phyloP scores from a whole-genome alignment of 2,888 invertebrate species.

The Hypolimnas misippus region DNA sequence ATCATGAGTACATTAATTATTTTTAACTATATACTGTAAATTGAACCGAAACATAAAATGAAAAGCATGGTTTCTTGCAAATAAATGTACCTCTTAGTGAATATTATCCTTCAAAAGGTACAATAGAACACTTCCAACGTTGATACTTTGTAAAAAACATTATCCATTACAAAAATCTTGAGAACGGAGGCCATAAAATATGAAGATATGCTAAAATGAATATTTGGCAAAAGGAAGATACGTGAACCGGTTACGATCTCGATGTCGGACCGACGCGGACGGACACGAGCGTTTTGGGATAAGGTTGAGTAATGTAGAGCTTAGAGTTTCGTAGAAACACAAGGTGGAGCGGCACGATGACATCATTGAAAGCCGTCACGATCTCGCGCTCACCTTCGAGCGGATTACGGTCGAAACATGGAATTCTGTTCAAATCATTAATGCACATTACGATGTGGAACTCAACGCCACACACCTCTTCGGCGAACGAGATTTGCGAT shows the following conservation, averaged over 20 bases:
- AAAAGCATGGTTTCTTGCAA: too few species aligned
- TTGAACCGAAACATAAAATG: too few species aligned
- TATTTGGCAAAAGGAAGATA: conserved; percentile 53
- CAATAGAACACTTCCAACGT: neutral
- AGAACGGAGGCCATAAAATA: conserved; percentile 31
- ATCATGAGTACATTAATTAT: too few species aligned
- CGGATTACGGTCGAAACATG: conserved; percentile 19
- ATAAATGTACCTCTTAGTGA: too few species aligned
- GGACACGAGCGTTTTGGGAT: conserved; percentile 59
- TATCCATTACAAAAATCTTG: conserved; percentile 21
- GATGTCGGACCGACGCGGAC: conserved; percentile 62
- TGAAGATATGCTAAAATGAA: conserved; percentile 43
- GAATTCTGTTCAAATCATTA: conserved; percentile 28
- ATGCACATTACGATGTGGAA: conserved; percentile 23
- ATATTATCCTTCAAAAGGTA: neutral
- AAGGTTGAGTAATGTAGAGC: conserved; percentile 67
- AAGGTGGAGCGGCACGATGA: conserved; percentile 68
- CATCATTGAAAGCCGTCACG: conserved; percentile 64
- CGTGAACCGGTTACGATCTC: conserved; percentile 68
- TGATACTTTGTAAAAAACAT: conserved; percentile 13
- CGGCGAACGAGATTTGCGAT: neutral
- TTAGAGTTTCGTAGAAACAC: conserved; percentile 74
- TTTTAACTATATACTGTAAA: too few species aligned
- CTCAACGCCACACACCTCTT: conserved; percentile 9
- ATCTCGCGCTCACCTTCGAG: conserved; percentile 69